Evolutionary conservation across 2,113 vertebrate genomes (phyloP).

Genomic region (Rhagologus leucostigma): DNA sequence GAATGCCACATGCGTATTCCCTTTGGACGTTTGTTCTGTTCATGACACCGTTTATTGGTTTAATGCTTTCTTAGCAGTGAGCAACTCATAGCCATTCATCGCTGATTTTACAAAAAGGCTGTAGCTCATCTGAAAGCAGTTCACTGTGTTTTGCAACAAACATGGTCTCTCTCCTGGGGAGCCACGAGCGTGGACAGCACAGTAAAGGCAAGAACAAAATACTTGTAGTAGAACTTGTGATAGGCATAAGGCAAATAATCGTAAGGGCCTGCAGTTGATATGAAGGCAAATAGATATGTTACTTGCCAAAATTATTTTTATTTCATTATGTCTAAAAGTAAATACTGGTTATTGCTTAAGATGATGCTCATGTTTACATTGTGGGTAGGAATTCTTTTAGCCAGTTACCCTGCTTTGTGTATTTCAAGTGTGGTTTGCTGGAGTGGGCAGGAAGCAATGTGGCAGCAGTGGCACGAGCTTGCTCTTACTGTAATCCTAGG

Average conservation of each 20-base stretch:
- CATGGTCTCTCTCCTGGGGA: neutral
- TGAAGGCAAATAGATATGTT: neutral
- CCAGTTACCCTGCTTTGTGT: neutral
- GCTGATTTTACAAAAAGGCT: neutral
- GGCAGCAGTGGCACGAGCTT: neutral
- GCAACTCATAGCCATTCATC: neutral
- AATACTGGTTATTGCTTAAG: neutral
- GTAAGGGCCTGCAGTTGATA: neutral
- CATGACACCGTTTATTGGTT: neutral
- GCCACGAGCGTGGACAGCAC: neutral
- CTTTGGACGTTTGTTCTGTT: neutral
- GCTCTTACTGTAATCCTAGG: neutral
- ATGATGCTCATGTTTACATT: neutral
- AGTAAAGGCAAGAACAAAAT: neutral
- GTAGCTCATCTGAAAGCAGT: neutral
- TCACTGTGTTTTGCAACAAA: neutral
- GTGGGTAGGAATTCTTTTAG: neutral
- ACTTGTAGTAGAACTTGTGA: neutral
- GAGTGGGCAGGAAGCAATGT: neutral
- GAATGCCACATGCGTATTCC: neutral
- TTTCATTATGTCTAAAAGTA: neutral
- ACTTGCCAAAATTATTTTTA: neutral
- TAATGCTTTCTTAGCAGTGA: neutral
- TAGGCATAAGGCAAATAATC: neutral
- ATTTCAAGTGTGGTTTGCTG: neutral